phyloP scores from a whole-genome alignment of 2,888 invertebrate genomes.

The Diarsia brunnea region DNA sequence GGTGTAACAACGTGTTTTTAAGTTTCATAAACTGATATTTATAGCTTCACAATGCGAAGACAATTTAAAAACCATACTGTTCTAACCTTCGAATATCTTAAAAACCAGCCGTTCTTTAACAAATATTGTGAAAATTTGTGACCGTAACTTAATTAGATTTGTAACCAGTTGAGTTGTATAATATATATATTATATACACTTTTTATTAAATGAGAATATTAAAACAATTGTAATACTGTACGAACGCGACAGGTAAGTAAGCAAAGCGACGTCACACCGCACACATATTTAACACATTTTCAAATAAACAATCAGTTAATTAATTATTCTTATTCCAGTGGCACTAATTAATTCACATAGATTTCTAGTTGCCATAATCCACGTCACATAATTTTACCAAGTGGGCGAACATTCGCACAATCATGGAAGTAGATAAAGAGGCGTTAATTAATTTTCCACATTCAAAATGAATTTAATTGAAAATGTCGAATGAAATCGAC shows the following conservation, averaged over 20 bases:
- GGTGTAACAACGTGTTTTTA: background rate
- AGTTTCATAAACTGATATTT: background rate
- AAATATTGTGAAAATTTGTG: background rate
- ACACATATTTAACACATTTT: background rate
- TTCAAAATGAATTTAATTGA: conserved; percentile 26
- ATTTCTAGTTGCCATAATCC: background rate
- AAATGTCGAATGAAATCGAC: conserved; percentile 36
- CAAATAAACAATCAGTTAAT: background rate
- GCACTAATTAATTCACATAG: background rate
- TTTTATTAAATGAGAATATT: background rate
- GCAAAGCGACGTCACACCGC: background rate
- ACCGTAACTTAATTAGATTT: conserved; percentile 22
- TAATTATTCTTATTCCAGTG: background rate
- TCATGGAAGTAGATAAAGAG: background rate
- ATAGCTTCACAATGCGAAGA: background rate
- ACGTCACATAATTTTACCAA: background rate
- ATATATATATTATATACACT: background rate
- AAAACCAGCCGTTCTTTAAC: background rate
- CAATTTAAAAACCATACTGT: background rate
- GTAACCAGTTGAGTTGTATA: background rate
- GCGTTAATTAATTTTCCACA: conserved; percentile 18
- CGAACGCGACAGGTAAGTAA: background rate
- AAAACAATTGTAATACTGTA: background rate
- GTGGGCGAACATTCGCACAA: background rate
- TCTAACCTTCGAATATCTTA: conserved; percentile 1